Evolutionary conservation across 2,797 vertebrate genomes (phyloP).

Genomic region (Remorina albescens): DNA sequence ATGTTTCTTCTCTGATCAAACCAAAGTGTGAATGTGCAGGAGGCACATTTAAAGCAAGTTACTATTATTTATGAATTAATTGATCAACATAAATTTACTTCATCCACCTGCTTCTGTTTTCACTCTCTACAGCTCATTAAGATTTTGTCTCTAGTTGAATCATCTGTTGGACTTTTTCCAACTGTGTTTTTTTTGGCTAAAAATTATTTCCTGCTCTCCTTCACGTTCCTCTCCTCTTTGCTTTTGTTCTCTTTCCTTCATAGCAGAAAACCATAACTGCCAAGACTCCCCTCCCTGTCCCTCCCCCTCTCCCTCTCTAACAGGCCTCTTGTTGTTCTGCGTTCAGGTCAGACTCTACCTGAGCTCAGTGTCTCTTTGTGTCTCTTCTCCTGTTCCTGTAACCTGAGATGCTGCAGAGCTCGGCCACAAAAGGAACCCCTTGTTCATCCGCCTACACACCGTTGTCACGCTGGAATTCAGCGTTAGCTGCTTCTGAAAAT

Average conservation of each 20-base stretch:
- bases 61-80: too few relatives aligned
- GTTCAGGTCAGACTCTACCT: conserved; percentile 62
- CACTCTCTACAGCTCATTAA: background rate
- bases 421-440: conserved; percentile 66
- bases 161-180: background rate
- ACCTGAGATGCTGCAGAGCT: conserved; percentile 70
- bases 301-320: conserved; percentile 14
- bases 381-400: conserved; percentile 76
- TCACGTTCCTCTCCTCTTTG: background rate
- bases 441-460: conserved; percentile 29
- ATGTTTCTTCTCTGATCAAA: too few relatives aligned
- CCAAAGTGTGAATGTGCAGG: background rate
- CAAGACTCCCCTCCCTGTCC: background rate
- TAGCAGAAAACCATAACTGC: conserved; percentile 11
- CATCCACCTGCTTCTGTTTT: too few relatives aligned
- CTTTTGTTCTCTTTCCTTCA: conserved; percentile 10
- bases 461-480: background rate
- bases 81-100: too few relatives aligned
- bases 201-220: background rate
- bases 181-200: too few relatives aligned
- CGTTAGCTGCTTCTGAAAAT: conserved; percentile 14
- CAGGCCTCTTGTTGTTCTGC: conserved; percentile 56
- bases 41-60: too few relatives aligned
- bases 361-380: conserved; percentile 65
- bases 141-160: too few relatives aligned